These are phyloP conservation scores for Phalanger gymnotis DNA, from an alignment of 2,797 vertebrate species.

Conservation along the genomic window DNA sequence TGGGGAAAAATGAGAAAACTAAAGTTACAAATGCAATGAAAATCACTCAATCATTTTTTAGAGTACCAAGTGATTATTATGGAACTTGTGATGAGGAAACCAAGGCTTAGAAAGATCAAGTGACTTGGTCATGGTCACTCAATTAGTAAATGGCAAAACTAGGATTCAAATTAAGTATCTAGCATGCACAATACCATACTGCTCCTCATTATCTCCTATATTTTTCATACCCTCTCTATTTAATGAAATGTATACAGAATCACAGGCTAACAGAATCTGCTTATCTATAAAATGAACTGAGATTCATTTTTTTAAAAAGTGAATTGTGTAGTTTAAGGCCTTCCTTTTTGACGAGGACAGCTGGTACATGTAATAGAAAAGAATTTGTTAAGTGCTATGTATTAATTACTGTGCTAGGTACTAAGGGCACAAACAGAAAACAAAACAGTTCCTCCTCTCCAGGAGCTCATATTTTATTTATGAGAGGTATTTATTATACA, in stretches of 20 bases:
- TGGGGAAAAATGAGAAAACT: slow-evolving; percentile 23
- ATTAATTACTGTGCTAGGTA: not conserved
- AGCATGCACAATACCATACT: not conserved
- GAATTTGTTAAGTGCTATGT: not conserved
- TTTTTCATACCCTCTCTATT: not conserved
- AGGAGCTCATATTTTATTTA: not conserved
- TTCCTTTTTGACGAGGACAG: not conserved
- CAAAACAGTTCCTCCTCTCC: not conserved
- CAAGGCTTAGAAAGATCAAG: not conserved
- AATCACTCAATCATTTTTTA: slow-evolving; percentile 1
- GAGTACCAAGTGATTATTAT: not conserved
- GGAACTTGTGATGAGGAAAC: not conserved
- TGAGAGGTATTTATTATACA: not conserved
- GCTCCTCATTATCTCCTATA: slow-evolving; percentile 1
- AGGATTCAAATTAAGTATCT: slow-evolving; percentile 15
- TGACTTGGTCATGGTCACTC: not conserved
- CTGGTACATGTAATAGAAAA: not conserved
- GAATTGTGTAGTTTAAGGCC: not conserved
- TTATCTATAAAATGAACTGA: slow-evolving; percentile 32
- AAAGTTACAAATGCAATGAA: not conserved
- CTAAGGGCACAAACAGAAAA: not conserved
- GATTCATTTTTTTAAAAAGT: not conserved
- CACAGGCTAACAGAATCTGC: slow-evolving; percentile 17
- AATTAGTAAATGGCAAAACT: not conserved
- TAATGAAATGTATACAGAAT: slow-evolving; percentile 9